Base-by-base conservation (phyloP, 2,888 invertebrate genomes). In the Machimus atricapillus region DNA sequence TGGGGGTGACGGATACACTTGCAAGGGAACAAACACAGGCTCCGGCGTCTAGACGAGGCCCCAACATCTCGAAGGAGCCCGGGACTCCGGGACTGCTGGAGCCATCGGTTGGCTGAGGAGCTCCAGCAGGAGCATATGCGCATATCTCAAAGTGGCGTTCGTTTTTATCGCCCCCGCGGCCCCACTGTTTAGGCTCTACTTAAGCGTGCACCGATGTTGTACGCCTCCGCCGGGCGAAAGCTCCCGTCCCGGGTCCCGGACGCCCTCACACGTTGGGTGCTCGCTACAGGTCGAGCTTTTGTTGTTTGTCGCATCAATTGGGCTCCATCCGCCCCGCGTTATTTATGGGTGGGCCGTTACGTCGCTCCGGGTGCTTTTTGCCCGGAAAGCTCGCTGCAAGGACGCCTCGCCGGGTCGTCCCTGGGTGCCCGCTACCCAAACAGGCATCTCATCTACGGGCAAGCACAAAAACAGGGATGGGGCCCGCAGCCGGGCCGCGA, bases 51-150 rank as follows among this genome's bases (percentile, higher is more conserved):
- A 73, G 74, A 85, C 66, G 34, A 31, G 74, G 43, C 43, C 52
- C 82, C 58, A 82, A 58, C 27, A 58, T 79, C 43, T 85, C 27
- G 43, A 73, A 85, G 74, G 74, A 73, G 74, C 43, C 43, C 40
- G 37, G 85, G 31, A 74, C 73, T 27, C 31, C 40, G 56, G 37
- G 40, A 31, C n/a, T 73, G 37, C n/a, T 73, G 56, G 16, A 86
- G 86, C 58, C 82, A 87, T 87, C 81, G 88, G 88, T 82, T 88
- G 88, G 81, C 86, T 85, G 76, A 86, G 76, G 83, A 73, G 85
- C 74, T 82, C 52, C 16, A 58, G 77, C 16, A 74, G 77, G 56
- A 87, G 78, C 88, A 88, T 88, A 88, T 88, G 88, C 88, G 88
- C 88, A 88, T 88, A 88, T 88, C 87, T 88, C 87, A 82, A 82